phyloP scores from a whole-genome alignment of 2,113 vertebrate genomes.

The Stigmatopora nigra region DNA sequence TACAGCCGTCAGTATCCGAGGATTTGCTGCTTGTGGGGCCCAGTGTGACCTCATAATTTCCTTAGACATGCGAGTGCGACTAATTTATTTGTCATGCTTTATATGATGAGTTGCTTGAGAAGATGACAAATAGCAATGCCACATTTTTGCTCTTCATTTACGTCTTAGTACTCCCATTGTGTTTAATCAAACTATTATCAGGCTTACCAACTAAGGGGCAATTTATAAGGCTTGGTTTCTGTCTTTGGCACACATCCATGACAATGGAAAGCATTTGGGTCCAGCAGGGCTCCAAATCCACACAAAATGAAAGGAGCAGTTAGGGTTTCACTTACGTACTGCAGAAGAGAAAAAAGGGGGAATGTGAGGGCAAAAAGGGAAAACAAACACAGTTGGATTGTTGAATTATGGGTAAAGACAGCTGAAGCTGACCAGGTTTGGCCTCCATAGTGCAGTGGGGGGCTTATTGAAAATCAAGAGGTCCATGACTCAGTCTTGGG shows the following conservation, averaged over 20 bases:
- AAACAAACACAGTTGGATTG: conserved; percentile 60
- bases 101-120: not conserved
- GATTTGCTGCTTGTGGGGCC: conserved; percentile 2
- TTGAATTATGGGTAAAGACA: conserved; percentile 71
- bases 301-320: conserved; percentile 60
- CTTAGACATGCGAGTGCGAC: not conserved
- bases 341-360: not conserved
- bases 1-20: conserved; percentile 11
- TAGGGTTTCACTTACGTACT: conserved; percentile 57
- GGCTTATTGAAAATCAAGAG: conserved; percentile 67
- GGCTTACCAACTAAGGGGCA: conserved; percentile 35
- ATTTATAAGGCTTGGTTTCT: conserved; percentile 40
- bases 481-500: conserved; percentile 57
- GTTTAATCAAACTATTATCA: conserved; percentile 44
- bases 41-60: conserved; percentile 2
- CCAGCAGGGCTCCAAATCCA: conserved; percentile 43
- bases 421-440: conserved; percentile 69
- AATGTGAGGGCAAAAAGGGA: conserved; percentile 39
- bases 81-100: not conserved
- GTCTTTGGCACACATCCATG: conserved; percentile 39
- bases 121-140: not conserved
- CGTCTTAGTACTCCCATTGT: conserved; percentile 10
- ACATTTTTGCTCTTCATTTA: conserved; percentile 2
- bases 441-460: conserved; percentile 57
- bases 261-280: conserved; percentile 61